A percentile compares a stretch with the other conserved stretches of the same genome.
Conservation (phyloP, 1,140 invertebrate species). For the Papilio dardanus region DNA sequence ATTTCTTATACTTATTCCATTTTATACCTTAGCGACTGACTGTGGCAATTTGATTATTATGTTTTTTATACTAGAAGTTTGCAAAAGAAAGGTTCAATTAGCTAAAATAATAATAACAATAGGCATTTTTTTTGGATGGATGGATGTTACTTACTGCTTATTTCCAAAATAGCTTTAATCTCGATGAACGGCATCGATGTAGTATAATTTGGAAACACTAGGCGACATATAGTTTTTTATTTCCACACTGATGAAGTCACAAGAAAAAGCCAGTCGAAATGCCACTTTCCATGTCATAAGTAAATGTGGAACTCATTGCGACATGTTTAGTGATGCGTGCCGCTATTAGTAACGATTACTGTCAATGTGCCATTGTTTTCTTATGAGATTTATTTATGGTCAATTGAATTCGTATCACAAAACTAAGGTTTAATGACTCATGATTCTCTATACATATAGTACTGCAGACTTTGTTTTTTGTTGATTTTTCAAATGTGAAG, state of each 20-base stretch:
- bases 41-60: not conserved
- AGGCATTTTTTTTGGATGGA: too few species aligned
- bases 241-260: too few species aligned
- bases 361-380: slow-evolving; percentile 58
- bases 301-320: not conserved
- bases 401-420: slow-evolving; percentile 39
- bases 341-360: slow-evolving; percentile 28
- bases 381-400: slow-evolving; percentile 50
- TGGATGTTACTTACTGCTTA: too few species aligned
- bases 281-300: not conserved
- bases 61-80: not conserved
- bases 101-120: too few species aligned
- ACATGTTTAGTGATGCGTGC: slow-evolving; percentile 40
- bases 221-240: too few species aligned
- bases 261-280: too few species aligned
- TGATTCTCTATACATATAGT: not conserved
- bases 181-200: too few species aligned
- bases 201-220: too few species aligned
- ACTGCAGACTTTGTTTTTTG: not conserved
- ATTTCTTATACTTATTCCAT: not conserved
- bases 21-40: too few species aligned
- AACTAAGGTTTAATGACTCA: not conserved
- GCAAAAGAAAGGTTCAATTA: too few species aligned
- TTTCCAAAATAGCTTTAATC: too few species aligned
- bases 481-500: too few species aligned